Conservation (phyloP, 2,797 vertebrate species). For the Apogon hyalosoma region DNA sequence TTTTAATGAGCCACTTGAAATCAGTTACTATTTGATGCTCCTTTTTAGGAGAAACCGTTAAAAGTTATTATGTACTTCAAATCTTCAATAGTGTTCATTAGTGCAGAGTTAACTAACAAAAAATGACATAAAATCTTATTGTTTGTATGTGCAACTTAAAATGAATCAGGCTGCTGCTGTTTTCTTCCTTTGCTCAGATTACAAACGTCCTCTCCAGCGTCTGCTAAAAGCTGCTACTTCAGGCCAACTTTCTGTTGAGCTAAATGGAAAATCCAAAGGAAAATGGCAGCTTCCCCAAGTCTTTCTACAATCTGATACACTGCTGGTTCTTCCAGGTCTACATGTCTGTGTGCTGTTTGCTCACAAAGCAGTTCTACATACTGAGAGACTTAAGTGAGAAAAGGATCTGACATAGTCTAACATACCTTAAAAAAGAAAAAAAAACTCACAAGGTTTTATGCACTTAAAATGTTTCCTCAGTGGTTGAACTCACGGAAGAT, state of each 20-base stretch:
- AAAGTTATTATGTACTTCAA: neutral
- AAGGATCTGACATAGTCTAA: too few species aligned
- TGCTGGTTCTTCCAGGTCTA: neutral
- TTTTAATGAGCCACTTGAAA: neutral
- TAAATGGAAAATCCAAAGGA: constrained; percentile 58
- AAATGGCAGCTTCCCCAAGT: constrained; percentile 48
- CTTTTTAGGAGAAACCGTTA: neutral
- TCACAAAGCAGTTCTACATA: neutral
- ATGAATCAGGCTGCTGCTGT: constrained; percentile 6
- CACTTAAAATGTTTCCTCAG: too few species aligned
- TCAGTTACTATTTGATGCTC: neutral
- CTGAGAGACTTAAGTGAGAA: too few species aligned
- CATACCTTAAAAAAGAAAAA: too few species aligned
- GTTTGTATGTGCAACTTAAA: constrained; percentile 31
- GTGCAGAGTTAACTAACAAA: neutral
- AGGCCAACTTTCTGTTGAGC: constrained; percentile 49
- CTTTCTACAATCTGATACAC: constrained; percentile 25
- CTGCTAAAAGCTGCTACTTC: constrained; percentile 14
- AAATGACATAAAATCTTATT: neutral
- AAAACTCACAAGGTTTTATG: too few species aligned
- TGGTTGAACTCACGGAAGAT: too few species aligned
- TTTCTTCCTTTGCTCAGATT: constrained; percentile 30
- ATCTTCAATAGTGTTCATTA: neutral
- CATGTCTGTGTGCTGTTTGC: neutral
- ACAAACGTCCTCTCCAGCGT: constrained; percentile 22